Base-by-base conservation (phyloP, 2,797 vertebrate species). In the Falco naumanni region DNA sequence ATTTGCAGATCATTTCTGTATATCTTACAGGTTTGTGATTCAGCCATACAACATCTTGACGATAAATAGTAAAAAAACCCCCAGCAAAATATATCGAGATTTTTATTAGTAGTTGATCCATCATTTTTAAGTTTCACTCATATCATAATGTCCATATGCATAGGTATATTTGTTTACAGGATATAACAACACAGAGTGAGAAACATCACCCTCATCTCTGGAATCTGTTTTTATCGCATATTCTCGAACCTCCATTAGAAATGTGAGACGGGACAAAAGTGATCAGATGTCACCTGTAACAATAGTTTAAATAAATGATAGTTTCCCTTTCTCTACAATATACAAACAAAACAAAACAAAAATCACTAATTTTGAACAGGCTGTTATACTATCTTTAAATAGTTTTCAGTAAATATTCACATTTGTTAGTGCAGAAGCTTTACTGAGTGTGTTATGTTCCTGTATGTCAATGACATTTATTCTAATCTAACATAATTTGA, bases 401-500 rank as follows among this genome's bases (percentile, higher is more conserved):
- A 77, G 18, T 74, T 81, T 84, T 70, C 47, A 54, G 51, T 84
- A 95, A 90, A 87, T 79, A 90, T n/a, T 95, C 65, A 64, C 59
- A 59, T 26, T 65, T 88, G 59, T 59, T 89, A 89, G 53, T 34
- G 28, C 16, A 77, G 77, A 89, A 89, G 39, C 43, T 76, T 88
- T 63, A 93, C n/a, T 59, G 37, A 87, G 59, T 1, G 3, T 70
- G 63, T 34, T 88, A 72, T 72, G 18, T 66, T 92, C 81, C n/a
- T 77, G 34, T 89, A 53, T 53, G 68, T 61, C 78, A 92, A 29
- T 94, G 91, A 77, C 68, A 92, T 64, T 84, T 93, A 60, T 92
- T 93, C 64, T 93, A 93, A 92, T 91, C 59, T 82, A 80, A 75
- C n/a, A 37, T 79, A 95, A 96, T 96, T 92, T 84, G 51, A 50